Evolutionary conservation across 2,888 invertebrate species (phyloP).

Genomic region (Opisthograptis luteolata): DNA sequence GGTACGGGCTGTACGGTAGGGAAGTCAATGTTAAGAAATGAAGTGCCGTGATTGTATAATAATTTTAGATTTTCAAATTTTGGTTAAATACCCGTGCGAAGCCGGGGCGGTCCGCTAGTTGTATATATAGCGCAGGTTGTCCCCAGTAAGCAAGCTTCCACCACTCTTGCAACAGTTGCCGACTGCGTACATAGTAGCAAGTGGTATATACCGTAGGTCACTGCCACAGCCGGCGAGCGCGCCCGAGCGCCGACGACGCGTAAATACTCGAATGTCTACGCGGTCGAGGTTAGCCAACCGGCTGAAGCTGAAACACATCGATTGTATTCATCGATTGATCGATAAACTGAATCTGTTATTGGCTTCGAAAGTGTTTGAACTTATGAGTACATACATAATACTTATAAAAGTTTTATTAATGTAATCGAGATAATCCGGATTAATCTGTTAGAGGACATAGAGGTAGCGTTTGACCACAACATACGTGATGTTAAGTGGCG

Average conservation of each 20-base stretch:
- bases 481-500: too few species aligned
- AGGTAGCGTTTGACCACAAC: too few species aligned
- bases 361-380: background rate
- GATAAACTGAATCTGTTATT: constrained; percentile 23
- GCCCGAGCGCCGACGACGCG: too few species aligned
- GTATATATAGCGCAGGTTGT: background rate
- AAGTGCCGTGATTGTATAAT: too few species aligned
- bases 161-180: constrained; percentile 17
- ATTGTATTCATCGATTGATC: background rate
- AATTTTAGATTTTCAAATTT: too few species aligned
- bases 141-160: constrained; percentile 16
- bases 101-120: too few species aligned
- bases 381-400: background rate
- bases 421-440: background rate
- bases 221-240: constrained; percentile 54
- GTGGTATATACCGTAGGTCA: constrained; percentile 74
- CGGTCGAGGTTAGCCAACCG: constrained; percentile 52
- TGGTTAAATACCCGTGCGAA: too few species aligned
- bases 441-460: background rate
- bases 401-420: background rate
- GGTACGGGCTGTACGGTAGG: too few species aligned
- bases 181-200: too few species aligned
- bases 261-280: too few species aligned
- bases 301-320: constrained; percentile 34
- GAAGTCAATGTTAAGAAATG: too few species aligned